A percentile compares a stretch with the other conserved stretches of the same genome.
Conservation (phyloP, 1,140 invertebrate species). For the Drosophila pandora region DNA sequence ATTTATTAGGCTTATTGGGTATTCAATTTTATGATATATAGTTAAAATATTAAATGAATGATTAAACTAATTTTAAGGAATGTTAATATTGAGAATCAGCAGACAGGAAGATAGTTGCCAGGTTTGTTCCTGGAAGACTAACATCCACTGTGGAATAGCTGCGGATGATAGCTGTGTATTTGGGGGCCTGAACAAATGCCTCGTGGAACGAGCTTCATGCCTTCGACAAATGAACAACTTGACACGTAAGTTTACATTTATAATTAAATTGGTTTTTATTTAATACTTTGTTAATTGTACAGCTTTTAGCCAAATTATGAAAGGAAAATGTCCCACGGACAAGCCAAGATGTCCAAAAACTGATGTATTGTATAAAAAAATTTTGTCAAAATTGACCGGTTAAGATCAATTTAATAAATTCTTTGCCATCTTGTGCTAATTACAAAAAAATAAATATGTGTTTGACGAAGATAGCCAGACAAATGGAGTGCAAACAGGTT, state of each 20-base stretch:
- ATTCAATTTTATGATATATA: background rate
- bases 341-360: no score
- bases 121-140: background rate
- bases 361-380: background rate
- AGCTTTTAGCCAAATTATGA: conserved; percentile 2
- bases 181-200: conserved; percentile 1
- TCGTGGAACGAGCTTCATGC: background rate
- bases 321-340: conserved; percentile 4
- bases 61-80: background rate
- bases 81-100: background rate
- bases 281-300: background rate
- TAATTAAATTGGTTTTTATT: no score
- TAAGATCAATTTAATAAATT: background rate
- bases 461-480: conserved; percentile 12
- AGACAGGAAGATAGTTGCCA: background rate
- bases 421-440: background rate
- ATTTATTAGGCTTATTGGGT: background rate
- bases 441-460: background rate
- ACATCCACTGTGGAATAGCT: conserved; percentile 8
- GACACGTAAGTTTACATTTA: background rate
- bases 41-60: background rate
- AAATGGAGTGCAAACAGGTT: conserved; percentile 35
- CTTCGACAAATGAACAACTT: background rate
- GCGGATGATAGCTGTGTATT: background rate
- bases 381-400: background rate